Evolutionary conservation across 2,888 invertebrate genomes (phyloP).

Genomic region (Torymus tubicola): DNA sequence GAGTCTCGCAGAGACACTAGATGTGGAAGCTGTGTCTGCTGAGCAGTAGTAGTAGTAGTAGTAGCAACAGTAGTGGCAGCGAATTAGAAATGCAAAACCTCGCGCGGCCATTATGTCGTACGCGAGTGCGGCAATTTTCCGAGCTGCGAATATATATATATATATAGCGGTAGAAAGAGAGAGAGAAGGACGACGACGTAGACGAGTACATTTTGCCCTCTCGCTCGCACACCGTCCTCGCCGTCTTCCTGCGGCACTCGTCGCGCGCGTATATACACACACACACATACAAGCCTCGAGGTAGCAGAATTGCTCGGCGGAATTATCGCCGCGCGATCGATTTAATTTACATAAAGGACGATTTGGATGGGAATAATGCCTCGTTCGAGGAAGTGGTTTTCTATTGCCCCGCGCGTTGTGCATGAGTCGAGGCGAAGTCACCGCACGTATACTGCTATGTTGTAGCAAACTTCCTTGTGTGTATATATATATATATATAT

Average conservation of each 20-base stretch:
- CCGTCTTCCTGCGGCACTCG: neutral
- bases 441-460: slow-evolving; percentile 2
- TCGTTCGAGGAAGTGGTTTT: slow-evolving; percentile 56
- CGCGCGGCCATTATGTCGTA: slow-evolving; percentile 37
- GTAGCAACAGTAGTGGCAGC: neutral
- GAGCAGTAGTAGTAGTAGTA: neutral
- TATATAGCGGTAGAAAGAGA: neutral
- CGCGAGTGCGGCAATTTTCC: slow-evolving; percentile 49
- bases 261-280: neutral
- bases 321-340: slow-evolving; percentile 60
- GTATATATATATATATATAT: neutral
- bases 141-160: neutral
- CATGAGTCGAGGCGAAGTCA: neutral
- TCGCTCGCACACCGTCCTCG: neutral
- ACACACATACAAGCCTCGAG: neutral
- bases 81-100: slow-evolving; percentile 63
- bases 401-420: slow-evolving; percentile 10
- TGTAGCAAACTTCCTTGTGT: too few species aligned
- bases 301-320: slow-evolving; percentile 9
- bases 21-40: slow-evolving; percentile 18
- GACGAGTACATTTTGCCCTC: neutral
- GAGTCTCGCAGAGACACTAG: slow-evolving; percentile 4
- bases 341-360: slow-evolving; percentile 61
- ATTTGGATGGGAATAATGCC: slow-evolving; percentile 49
- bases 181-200: neutral